phyloP scores from a whole-genome alignment of 1,140 invertebrate genomes.

The Sminthurinus signatus region DNA sequence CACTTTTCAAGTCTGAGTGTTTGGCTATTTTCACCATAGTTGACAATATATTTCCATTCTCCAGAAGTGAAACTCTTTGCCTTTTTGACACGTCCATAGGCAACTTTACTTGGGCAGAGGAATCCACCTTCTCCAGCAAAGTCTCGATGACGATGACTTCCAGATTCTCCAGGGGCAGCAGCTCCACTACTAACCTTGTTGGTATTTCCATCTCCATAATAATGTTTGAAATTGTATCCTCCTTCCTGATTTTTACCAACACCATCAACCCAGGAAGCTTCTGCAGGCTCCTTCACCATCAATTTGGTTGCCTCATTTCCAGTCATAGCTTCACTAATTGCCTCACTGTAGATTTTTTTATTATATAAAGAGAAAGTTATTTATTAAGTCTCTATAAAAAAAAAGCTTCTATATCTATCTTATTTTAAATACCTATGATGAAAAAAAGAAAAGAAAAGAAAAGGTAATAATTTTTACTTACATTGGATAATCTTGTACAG shows the following conservation, averaged over 20 bases:
- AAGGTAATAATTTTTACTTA: conserved; percentile 49
- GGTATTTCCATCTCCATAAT: conserved; percentile 46
- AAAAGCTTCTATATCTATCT: too few relatives aligned
- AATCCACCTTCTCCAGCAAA: conserved; percentile 58
- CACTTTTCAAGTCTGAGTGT: conserved; percentile 77
- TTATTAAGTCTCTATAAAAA: too few relatives aligned
- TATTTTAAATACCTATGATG: too few relatives aligned
- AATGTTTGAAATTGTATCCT: conserved; percentile 54
- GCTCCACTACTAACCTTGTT: too few relatives aligned
- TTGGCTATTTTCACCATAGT: conserved; percentile 76
- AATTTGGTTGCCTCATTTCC: conserved; percentile 60
- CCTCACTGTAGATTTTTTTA: conserved; percentile 62
- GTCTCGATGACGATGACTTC: conserved; percentile 45
- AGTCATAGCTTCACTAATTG: conserved; percentile 66
- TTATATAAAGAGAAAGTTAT: too few relatives aligned
- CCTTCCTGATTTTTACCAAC: conserved; percentile 53
- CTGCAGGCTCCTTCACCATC: conserved; percentile 50
- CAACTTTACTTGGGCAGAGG: conserved; percentile 71
- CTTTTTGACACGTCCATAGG: conserved; percentile 71
- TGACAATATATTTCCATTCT: conserved; percentile 81
- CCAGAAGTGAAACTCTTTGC: conserved; percentile 67
- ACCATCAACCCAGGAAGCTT: conserved; percentile 50
- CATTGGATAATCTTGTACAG: conserved; percentile 68
- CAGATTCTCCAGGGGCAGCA: conserved; percentile 46
- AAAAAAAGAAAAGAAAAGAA: too few relatives aligned